These are phyloP conservation scores for Pollimyrus isidori DNA, from an alignment of 2,113 vertebrate genomes.

Conservation along the genomic window DNA sequence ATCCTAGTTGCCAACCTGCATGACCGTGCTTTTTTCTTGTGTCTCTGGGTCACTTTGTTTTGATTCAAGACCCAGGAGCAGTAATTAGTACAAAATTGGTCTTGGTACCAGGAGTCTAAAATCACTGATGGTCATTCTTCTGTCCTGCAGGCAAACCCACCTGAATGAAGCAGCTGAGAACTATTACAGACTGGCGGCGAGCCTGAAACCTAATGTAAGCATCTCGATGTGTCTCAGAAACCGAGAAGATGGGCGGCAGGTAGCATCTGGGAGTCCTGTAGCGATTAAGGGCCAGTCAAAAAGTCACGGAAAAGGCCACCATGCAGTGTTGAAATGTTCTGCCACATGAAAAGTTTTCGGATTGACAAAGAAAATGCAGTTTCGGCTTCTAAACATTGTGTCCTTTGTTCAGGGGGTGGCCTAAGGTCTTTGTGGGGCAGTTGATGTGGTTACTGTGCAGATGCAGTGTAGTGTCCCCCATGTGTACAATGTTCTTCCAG, in stretches of 20 bases:
- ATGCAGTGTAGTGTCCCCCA: neutral
- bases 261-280: slow-evolving; percentile 23
- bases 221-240: slow-evolving; percentile 10
- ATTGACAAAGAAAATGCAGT: neutral
- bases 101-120: neutral
- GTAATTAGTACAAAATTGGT: neutral
- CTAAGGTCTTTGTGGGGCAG: neutral
- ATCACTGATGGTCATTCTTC: slow-evolving; percentile 27
- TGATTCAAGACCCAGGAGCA: neutral
- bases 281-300: neutral
- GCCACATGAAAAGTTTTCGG: neutral
- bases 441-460: neutral
- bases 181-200: slow-evolving; percentile 7
- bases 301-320: neutral
- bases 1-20: neutral
- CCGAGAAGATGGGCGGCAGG: slow-evolving; percentile 25
- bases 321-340: neutral
- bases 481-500: slow-evolving; percentile 50
- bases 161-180: slow-evolving; percentile 19
- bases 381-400: neutral
- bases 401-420: neutral
- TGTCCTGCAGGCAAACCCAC: slow-evolving; percentile 70
- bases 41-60: neutral
- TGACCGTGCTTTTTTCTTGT: neutral
- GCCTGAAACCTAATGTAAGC: slow-evolving; percentile 69